Base-by-base conservation (phyloP, 2,113 vertebrate species). In the Pangasianodon hypophthalmus region DNA sequence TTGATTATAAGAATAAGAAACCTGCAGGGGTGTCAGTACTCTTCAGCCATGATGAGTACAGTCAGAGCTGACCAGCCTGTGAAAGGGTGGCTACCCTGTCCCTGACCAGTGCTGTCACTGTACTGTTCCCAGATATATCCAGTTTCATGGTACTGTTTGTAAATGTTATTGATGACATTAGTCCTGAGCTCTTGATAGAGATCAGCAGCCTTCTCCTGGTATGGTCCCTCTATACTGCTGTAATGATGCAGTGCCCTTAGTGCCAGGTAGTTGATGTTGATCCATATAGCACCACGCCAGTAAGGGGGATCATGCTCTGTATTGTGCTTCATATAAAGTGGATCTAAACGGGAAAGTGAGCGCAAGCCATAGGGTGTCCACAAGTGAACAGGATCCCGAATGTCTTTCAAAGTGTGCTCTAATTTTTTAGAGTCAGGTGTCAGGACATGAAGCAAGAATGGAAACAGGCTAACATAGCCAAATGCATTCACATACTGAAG, bases 71-170 rank as follows among this genome's bases (percentile, higher is more conserved):
- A 97, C 98, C 98, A 99, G 92, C 98, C 98, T 0, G 97, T 97
- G 44, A 99, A 99, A 0, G 98, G 98, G 89, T 96, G 97, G 90
- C 97, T 97, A 16, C 98, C 98, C 94, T 97, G 97, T 2, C 98
- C 98, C 0, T 87, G 92, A 0, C 97, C 98, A 0, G 93, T 97
- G 14, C 90, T 90, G 94, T 99, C 98, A 14, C 94, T 97, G 71
- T 99, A 99, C 88, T 98, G 97, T 92, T 99, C 98, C 98, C 98
- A 99, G 2, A 99, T 93, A 91, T 98, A 99, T 0, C 98, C 98
- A 0, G 96, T 98, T 52, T 96, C 95, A 16, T 92, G 73, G 75
- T 97, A 97, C 94, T 99, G 97, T 94, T 92, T 96, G 94, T 95
- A 96, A 62, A 99, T 95, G 37, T 98, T 99, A 92, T 92, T 87